A percentile compares a stretch with the other conserved stretches of the same genome.
Conservation (phyloP, 2,888 invertebrate species). For the Andrena bicolor region DNA sequence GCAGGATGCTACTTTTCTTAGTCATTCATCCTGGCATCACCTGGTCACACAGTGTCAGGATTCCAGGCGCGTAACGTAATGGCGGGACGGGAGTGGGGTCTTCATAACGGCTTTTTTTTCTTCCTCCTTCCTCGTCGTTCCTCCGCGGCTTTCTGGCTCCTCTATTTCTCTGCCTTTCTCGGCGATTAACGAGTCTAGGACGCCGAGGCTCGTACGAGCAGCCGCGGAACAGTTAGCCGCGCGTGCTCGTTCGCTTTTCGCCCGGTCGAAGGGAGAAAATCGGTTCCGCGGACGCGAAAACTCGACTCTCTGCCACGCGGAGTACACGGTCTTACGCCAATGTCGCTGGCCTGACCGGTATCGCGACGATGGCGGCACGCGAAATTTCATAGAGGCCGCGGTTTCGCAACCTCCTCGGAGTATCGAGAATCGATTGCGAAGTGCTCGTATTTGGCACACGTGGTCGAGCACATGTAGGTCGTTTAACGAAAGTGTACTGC, state of each 20-base stretch:
- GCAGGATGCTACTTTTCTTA: slow-evolving; percentile 69
- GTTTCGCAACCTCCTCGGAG: slow-evolving; percentile 24
- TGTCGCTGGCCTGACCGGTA: slow-evolving; percentile 17
- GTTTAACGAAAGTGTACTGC: neutral
- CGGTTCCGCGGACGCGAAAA: slow-evolving; percentile 17
- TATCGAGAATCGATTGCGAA: neutral
- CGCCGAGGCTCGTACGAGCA: slow-evolving; percentile 72
- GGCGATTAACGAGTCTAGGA: slow-evolving; percentile 79
- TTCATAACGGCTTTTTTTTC: slow-evolving; percentile 81
- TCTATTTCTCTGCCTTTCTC: slow-evolving; percentile 50
- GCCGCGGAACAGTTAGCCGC: slow-evolving; percentile 73
- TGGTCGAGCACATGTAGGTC: neutral
- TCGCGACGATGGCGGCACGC: slow-evolving; percentile 10
- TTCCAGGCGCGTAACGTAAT: slow-evolving; percentile 81
- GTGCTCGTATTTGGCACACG: neutral
- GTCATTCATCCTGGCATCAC: slow-evolving; percentile 75
- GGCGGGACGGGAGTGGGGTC: slow-evolving; percentile 61
- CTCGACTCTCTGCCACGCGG: neutral
- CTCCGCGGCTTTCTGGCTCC: slow-evolving; percentile 64
- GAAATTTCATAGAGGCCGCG: slow-evolving; percentile 37
- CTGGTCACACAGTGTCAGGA: slow-evolving; percentile 74
- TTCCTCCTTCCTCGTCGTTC: slow-evolving; percentile 37
- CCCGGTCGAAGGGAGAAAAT: slow-evolving; percentile 39
- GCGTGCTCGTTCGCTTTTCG: slow-evolving; percentile 65
- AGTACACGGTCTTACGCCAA: slow-evolving; percentile 31